Evolutionary conservation across 1,140 invertebrate species (phyloP).

Genomic region (Drosophila arawakana): DNA sequence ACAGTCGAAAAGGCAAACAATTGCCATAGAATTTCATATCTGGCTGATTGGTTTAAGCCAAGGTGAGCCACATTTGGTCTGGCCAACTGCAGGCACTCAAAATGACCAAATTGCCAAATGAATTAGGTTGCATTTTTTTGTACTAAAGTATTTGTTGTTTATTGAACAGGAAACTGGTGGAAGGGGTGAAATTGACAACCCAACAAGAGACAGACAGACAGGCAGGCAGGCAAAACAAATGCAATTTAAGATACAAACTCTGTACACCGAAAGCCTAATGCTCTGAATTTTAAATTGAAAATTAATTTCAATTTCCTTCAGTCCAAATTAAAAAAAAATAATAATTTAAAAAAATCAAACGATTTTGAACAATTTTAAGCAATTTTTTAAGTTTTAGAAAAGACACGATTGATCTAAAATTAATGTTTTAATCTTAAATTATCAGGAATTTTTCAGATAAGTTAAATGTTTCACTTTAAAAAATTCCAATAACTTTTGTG

Average conservation of each 20-base stretch:
- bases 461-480: too few relatives aligned
- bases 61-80: constrained; percentile 75
- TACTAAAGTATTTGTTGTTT: constrained; percentile 29
- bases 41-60: constrained; percentile 51
- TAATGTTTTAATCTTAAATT: too few relatives aligned
- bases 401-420: too few relatives aligned
- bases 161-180: background rate
- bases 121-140: constrained; percentile 59
- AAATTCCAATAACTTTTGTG: too few relatives aligned
- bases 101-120: constrained; percentile 61
- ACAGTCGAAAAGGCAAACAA: constrained; percentile 30
- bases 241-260: background rate
- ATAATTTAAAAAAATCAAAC: too few relatives aligned
- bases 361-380: too few relatives aligned
- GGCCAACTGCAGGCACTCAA: constrained; percentile 17
- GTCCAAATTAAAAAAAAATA: too few relatives aligned
- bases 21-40: constrained; percentile 22
- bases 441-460: too few relatives aligned
- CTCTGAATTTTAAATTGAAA: too few relatives aligned
- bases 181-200: background rate
- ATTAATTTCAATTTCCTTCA: too few relatives aligned
- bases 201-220: constrained; percentile 9
- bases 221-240: background rate
- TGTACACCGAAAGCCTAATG: too few relatives aligned
- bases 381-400: too few relatives aligned